These are phyloP conservation scores for Standfussiana lucernea DNA, from an alignment of 2,888 invertebrate species.

Conservation along the genomic window DNA sequence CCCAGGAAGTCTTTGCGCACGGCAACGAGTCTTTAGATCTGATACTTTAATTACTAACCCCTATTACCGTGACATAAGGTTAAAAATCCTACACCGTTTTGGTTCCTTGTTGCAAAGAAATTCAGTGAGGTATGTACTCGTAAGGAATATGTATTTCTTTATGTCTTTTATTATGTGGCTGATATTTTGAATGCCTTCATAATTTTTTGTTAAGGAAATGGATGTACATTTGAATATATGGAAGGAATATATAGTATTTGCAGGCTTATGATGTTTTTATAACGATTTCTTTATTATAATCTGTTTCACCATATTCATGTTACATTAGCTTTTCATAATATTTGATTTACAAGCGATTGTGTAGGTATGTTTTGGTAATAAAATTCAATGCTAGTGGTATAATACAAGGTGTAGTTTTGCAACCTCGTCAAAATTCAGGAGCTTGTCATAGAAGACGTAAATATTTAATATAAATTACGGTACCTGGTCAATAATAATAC, in stretches of 20 bases:
- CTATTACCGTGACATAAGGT: conserved; percentile 1
- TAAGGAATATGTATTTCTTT: conserved; percentile 4
- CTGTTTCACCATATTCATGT: neutral
- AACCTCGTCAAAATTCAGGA: too few species aligned
- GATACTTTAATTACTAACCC: conserved; percentile 14
- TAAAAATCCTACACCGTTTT: conserved; percentile 10
- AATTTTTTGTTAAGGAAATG: conserved; percentile 14
- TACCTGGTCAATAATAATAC: too few species aligned
- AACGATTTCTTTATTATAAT: neutral
- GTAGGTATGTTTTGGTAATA: neutral
- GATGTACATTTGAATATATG: conserved; percentile 18
- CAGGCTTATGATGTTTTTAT: neutral
- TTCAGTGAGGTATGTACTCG: conserved; percentile 15
- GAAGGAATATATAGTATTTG: neutral
- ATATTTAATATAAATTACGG: too few species aligned
- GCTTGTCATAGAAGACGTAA: too few species aligned
- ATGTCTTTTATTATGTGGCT: conserved; percentile 30
- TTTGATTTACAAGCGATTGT: neutral
- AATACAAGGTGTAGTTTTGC: too few species aligned
- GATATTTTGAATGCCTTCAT: conserved; percentile 27
- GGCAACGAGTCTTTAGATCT: conserved; percentile 12
- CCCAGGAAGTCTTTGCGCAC: conserved; percentile 35
- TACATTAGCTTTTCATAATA: neutral
- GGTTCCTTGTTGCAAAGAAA: conserved; percentile 2
- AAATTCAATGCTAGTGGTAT: neutral